A percentile compares a stretch with the other conserved stretches of the same genome.
These are phyloP conservation scores for Pocillopora grandis DNA, from an alignment of 92 coral and sea anemone genomes.

Conservation along the genomic window DNA sequence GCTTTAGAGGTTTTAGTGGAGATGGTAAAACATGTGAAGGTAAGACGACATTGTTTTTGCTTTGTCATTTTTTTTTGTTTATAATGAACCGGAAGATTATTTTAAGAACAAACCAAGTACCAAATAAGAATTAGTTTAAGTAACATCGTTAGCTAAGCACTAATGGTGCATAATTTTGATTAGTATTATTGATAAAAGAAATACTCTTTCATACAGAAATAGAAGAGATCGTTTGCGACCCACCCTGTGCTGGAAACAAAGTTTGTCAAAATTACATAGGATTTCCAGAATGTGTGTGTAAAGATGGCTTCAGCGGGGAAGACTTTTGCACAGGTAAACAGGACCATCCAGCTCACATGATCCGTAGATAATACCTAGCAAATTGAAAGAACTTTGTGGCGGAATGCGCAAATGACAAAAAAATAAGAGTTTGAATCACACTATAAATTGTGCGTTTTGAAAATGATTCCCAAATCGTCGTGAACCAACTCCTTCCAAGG, in stretches of 20 bases:
- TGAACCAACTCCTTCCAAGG: no score
- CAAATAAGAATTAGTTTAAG: no score
- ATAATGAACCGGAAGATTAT: no score
- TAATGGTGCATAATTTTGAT: no score
- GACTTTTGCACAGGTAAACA: slow-evolving; percentile 43
- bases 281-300: slow-evolving; percentile 35
- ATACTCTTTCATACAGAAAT: neutral
- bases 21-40: slow-evolving; percentile 46
- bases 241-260: slow-evolving; percentile 50
- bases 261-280: slow-evolving; percentile 43
- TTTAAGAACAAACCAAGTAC: no score
- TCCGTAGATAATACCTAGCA: neutral
- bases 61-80: no score
- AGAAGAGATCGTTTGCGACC: slow-evolving; percentile 13
- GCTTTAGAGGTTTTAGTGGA: slow-evolving; percentile 63
- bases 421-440: no score
- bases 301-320: slow-evolving; percentile 44
- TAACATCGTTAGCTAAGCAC: no score
- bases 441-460: no score
- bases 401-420: no score
- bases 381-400: neutral
- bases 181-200: no score
- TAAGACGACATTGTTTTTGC: neutral
- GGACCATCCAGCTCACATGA: neutral
- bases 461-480: no score